Base-by-base conservation (phyloP, 2,113 vertebrate genomes). In the Passer domesticus region DNA sequence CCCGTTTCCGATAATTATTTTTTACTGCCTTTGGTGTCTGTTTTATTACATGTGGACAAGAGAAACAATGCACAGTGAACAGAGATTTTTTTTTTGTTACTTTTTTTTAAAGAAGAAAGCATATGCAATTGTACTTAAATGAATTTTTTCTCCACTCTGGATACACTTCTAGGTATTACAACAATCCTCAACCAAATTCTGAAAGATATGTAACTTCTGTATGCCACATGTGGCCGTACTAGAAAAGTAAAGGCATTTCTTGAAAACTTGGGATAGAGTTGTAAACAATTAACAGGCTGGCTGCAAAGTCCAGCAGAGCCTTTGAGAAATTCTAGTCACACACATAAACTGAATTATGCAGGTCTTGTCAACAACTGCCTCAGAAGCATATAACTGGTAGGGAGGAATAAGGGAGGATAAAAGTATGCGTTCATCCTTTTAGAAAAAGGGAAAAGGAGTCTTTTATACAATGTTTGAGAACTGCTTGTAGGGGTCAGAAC, bases 331-430 rank as follows among this genome's bases (percentile, higher is more conserved):
- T 98, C 97, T 95, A 95, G 95, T 96, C 95, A 95, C 96, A 96
- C 89, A 79, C 80, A 52, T 84, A 97, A 97, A 95, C 90, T 96
- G 95, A 97, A 96, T 97, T 97, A 96, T 95, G 95, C 94, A 97
- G 94, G 94, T 92, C 96, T 90, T 97, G 96, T 97, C 97, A 96
- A 72, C 93, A 90, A 90, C 93, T 94, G 96, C 56, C 96, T 97
- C 87, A 93, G 90, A 95, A 97, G 89, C 66, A 2, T 73, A 94
- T 66, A 97, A 87, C 70, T 91, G 80, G 83, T 93, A 90, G 94
- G 87, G 55, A 95, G 92, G 86, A 96, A 95, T 56, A 95, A 88
- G 84, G 75, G 58, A 93, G 76, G 62, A 92, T 92, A 93, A 97
- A 97, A 94, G 87, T 93, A 97, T 91, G 93, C 91, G 94, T 95